Evolutionary conservation across 2,888 invertebrate genomes (phyloP).

Genomic region (Noctua janthe): DNA sequence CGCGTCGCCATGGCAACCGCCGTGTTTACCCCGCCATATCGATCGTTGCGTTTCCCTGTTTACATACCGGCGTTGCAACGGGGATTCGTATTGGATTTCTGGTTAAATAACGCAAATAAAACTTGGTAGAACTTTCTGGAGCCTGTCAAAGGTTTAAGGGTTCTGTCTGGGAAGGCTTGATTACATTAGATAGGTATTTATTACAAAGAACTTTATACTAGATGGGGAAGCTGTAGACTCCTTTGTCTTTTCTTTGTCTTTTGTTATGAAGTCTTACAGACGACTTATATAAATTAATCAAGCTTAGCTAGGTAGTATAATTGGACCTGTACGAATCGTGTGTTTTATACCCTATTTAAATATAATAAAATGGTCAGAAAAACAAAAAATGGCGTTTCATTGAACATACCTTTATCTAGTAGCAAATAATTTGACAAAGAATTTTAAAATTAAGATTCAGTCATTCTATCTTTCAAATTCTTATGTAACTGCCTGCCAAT

Average conservation of each 20-base stretch:
- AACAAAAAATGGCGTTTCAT: not conserved
- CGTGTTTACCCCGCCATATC: conserved; percentile 89
- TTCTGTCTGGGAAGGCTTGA: conserved; percentile 16
- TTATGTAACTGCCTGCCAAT: not conserved
- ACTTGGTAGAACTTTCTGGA: conserved; percentile 34
- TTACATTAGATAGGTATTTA: conserved; percentile 20
- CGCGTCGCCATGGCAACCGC: conserved; percentile 87
- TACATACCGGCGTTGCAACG: conserved; percentile 77
- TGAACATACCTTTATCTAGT: not conserved
- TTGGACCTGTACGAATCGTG: not conserved
- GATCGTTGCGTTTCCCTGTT: conserved; percentile 84
- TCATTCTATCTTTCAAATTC: not conserved
- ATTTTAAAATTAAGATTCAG: conserved; percentile 1
- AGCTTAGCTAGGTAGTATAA: not conserved
- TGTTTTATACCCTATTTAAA: not conserved
- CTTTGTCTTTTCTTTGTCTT: conserved; percentile 49
- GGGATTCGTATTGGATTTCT: conserved; percentile 62
- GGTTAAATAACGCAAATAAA: conserved; percentile 53
- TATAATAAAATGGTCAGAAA: not conserved
- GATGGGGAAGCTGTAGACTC: not conserved
- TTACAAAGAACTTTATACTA: not conserved
- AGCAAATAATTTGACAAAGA: not conserved
- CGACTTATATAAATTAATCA: not conserved
- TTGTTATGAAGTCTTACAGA: not conserved
- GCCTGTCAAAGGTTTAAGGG: conserved; percentile 15